Base-by-base conservation (phyloP, 2,888 invertebrate species). In the Gonocerus acuteangulatus region DNA sequence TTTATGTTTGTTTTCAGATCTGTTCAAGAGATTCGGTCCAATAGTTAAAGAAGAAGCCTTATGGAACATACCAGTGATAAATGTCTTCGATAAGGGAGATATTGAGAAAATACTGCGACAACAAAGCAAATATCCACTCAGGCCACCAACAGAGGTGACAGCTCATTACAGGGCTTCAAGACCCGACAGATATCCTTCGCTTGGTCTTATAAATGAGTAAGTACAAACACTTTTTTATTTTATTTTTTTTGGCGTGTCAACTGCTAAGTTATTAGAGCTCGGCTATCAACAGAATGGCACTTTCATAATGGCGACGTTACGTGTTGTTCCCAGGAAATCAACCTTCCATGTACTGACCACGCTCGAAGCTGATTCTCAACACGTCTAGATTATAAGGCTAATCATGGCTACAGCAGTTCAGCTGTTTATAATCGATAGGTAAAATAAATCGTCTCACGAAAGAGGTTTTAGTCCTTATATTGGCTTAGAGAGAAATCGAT, bases 191-290 rank as follows among this genome's bases (percentile, higher is more conserved):
- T 92, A 90, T 73, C 83, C 87, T 27, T 88, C 86, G 66, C 81
- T 84, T 21, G 91, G 92, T 67, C 79, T 92, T 54, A 87, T 87
- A 27, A 90, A 90, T 73, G 89, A 89, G 85, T 89, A 77, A 82
- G 87, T 81, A 72, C 23, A 45, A n/a, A n/a, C 13, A 48, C 7
- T 15, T 19, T 11, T 48, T 16, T 2, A 23, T 23, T 2, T 42
- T 15, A n/a, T n/a, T n/a, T n/a, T n/a, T n/a, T n/a, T n/a, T n/a
- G n/a, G n/a, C n/a, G n/a, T n/a, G n/a, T n/a, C 1, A 6, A 42
- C 16, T 39, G n/a, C n/a, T n/a, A 39, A 15, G 2, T 18, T 45
- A 15, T 15, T 2, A 13, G 9, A 45, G 39, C 39, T 34, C 6
- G 6, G 6, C 6, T 9, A 34, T 34, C 7, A 34, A 34, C 34